Evolutionary conservation across 2,888 invertebrate species (phyloP).

Genomic region (Phytoseiulus persimilis): DNA sequence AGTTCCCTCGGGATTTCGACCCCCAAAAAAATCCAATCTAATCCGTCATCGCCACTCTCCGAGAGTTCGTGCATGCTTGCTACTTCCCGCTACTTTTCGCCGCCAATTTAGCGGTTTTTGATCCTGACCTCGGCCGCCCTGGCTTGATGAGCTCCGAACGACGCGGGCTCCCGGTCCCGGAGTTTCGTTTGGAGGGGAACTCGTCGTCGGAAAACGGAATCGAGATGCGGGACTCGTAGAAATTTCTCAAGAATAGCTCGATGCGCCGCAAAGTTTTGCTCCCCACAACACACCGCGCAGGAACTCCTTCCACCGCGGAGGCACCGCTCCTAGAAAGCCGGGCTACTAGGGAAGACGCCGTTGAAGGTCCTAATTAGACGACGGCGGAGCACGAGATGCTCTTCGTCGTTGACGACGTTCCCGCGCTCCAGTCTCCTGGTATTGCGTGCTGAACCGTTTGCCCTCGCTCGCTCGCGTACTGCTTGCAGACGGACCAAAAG

Average conservation of each 20-base stretch:
- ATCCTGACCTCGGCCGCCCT: no score
- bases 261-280: no score
- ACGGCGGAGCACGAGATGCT: neutral
- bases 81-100: neutral
- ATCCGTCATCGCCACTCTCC: neutral
- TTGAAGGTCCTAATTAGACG: neutral
- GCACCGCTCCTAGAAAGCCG: neutral
- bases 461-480: neutral
- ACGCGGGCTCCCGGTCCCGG: no score
- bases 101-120: neutral
- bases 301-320: neutral
- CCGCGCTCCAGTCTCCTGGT: neutral
- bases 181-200: no score
- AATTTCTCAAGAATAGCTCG: no score
- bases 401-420: neutral
- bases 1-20: neutral
- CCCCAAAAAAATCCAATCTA: neutral
- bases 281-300: no score
- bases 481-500: neutral
- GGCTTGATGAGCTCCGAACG: no score
- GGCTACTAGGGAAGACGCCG: neutral
- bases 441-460: conserved; percentile 5
- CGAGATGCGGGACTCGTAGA: no score
- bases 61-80: neutral
- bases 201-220: no score